Base-by-base conservation (phyloP, 2,113 vertebrate species). In the Pseudorhombus dupliciocellatus region DNA sequence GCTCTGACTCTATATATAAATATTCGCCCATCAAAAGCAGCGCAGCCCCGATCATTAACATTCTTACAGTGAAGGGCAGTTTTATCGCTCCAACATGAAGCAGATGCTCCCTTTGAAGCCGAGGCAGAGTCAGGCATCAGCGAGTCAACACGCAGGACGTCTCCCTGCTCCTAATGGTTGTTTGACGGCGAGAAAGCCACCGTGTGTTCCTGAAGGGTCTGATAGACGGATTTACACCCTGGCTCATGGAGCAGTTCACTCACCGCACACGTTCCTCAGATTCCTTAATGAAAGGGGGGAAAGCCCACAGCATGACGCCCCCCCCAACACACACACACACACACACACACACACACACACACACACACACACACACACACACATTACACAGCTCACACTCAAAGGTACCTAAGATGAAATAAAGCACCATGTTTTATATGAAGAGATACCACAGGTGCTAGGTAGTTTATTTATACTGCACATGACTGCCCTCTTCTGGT, bases 401-500 rank as follows among this genome's bases (percentile, higher is more conserved):
- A 21, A 1, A 58, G 26, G 66, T 28, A 64, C 12, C 51, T 15
- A 16, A 16, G 22, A 65, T 18, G 65, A 67, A 63, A 53, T 46
- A 30, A 34, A 37, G 53, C 15, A 51, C 14, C 9, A 48, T 9
- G 48, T 1, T 54, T 51, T 25, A 73, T 73, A 16, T 56, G 1
- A 51, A 55, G 42, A 40, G 9, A 61, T 30, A 55, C 18, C 18
- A 42, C 18, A 30, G 40, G 56, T 75, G 51, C 11, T 25, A 61
- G 59, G 5, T 28, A 31, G 8, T 63, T 24, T 58, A 80, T 78
- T 66, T 81, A 61, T 65, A 81, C 65, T 87, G 52, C 66, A 77
- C 80, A 69, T 80, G 77, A 85, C 86, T 89, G 87, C 88, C 88
- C 81, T 81, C 90, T 89, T 57, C 86, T 91, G 90, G 86, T 10